A percentile compares a stretch with the other conserved stretches of the same genome.
Conservation (phyloP, 2,797 vertebrate genomes). For the Toxotes lorentzi region DNA sequence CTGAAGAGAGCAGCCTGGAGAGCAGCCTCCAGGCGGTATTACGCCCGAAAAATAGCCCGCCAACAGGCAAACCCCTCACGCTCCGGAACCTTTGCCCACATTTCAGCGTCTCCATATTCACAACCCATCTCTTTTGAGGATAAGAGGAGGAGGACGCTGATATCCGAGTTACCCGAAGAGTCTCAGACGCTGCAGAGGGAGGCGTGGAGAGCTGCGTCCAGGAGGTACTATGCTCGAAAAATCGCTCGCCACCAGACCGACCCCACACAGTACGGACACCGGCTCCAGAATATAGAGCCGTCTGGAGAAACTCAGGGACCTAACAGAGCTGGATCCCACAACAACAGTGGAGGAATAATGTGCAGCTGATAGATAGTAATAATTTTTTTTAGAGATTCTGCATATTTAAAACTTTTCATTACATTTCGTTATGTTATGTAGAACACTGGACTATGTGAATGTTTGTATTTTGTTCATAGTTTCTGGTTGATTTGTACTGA, state of each 20-base stretch:
- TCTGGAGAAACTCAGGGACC: slow-evolving; percentile 32
- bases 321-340: slow-evolving; percentile 15
- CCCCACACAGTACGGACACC: slow-evolving; percentile 17
- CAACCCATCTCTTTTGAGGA: slow-evolving; percentile 27
- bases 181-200: slow-evolving; percentile 70
- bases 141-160: slow-evolving; percentile 37
- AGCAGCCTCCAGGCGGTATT: slow-evolving; percentile 80
- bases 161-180: slow-evolving; percentile 50
- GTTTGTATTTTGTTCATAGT: slow-evolving; percentile 2
- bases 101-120: slow-evolving; percentile 11
- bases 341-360: slow-evolving; percentile 61
- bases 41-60: slow-evolving; percentile 79
- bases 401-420: background rate
- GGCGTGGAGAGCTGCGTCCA: slow-evolving; percentile 71
- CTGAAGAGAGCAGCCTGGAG: slow-evolving; percentile 81
- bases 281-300: slow-evolving; percentile 40
- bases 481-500: background rate
- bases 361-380: slow-evolving; percentile 64
- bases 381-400: background rate
- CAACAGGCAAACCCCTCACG: slow-evolving; percentile 46
- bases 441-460: background rate
- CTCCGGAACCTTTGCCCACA: slow-evolving; percentile 6
- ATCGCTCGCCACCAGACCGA: slow-evolving; percentile 26
- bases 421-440: background rate
- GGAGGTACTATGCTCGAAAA: slow-evolving; percentile 65